Percentiles rank a stretch among this genome's conserved stretches.
Evolutionary conservation across 2,113 vertebrate genomes (phyloP).

Genomic region (Heliornis fulica): DNA sequence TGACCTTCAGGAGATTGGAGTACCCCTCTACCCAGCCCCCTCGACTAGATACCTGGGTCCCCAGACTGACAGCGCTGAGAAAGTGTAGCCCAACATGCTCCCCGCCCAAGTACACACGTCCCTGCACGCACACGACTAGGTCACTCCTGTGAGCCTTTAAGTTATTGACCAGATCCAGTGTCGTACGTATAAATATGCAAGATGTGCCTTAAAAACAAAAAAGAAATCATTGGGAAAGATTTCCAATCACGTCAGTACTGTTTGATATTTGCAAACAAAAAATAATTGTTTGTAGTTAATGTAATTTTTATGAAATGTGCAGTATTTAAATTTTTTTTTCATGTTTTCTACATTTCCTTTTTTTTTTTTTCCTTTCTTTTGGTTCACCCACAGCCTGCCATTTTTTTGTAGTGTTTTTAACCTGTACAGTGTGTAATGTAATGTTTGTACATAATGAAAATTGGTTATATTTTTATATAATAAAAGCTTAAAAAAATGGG

Average conservation of each 20-base stretch:
- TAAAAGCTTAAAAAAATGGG: constrained; percentile 73
- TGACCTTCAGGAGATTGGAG: constrained; percentile 87
- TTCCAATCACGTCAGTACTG: constrained; percentile 77
- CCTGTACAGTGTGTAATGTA: constrained; percentile 85
- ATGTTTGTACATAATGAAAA: constrained; percentile 85
- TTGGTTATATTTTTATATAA: constrained; percentile 85
- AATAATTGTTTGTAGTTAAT: constrained; percentile 71
- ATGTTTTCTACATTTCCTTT: constrained; percentile 47
- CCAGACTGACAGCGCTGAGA: constrained; percentile 73
- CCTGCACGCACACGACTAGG: constrained; percentile 50
- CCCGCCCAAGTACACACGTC: background rate
- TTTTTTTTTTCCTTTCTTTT: constrained; percentile 65
- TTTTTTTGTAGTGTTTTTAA: constrained; percentile 82
- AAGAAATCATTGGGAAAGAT: constrained; percentile 72
- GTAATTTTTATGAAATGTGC: constrained; percentile 88
- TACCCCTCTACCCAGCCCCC: constrained; percentile 86
- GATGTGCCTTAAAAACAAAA: constrained; percentile 79
- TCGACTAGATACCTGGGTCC: constrained; percentile 79
- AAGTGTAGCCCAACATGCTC: constrained; percentile 52
- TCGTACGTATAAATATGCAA: constrained; percentile 76
- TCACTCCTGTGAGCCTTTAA: constrained; percentile 71
- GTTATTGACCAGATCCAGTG: constrained; percentile 75
- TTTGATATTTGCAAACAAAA: constrained; percentile 81
- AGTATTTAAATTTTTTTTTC: constrained; percentile 76
- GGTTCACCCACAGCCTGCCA: constrained; percentile 73